Evolutionary conservation across 1,140 invertebrate species (phyloP), one percentile per base, ranked within the genome.

Genomic region (Diorhabda elongata): DNA sequence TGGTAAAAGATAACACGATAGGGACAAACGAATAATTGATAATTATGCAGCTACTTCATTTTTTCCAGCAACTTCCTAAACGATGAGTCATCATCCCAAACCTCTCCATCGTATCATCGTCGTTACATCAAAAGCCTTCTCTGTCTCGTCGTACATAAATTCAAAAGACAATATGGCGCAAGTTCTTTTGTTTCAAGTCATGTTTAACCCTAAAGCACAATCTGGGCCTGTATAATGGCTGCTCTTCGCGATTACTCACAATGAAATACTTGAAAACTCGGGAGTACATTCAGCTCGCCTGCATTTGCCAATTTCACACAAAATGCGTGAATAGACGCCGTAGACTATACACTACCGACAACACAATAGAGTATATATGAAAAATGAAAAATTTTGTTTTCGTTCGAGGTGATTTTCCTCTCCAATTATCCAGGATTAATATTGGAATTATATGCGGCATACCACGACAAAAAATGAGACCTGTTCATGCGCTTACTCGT

Each of bases 271-370:
- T 65, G 47, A 65, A 58, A 65, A 58, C 64, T 65, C 64, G 42
- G 64, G 11, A 44, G 9, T 65, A 57, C 42, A 58, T 58, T 56
- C 64, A 65, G 42, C n/a, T 43, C 58, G 47, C 66, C 60, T 61
- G 61, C 67, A 65, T 65, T 68, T 74, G 70, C 68, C 67, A 69
- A 69, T 69, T 71, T 74, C 70, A 70, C 72, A 71, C 61, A 71
- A 71, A 74, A 66, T 69, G 72, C 70, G 70, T 71, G 61, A 71
- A 71, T 71, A 67, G 42, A 44, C 64, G 43, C 47, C 61, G 44
- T 44, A 61, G 61, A 57, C 60, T 58, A 65, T 71, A 69, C 72
- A 73, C 61, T 71, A 62, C 45, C 64, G 45, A n/a, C 41, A 64
- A 65, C 47, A 69, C 68, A 69, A 69, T 69, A 11, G 41, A 44